Evolutionary conservation across 2,888 invertebrate genomes (phyloP).

Genomic region (Lasioglossum calceatum): DNA sequence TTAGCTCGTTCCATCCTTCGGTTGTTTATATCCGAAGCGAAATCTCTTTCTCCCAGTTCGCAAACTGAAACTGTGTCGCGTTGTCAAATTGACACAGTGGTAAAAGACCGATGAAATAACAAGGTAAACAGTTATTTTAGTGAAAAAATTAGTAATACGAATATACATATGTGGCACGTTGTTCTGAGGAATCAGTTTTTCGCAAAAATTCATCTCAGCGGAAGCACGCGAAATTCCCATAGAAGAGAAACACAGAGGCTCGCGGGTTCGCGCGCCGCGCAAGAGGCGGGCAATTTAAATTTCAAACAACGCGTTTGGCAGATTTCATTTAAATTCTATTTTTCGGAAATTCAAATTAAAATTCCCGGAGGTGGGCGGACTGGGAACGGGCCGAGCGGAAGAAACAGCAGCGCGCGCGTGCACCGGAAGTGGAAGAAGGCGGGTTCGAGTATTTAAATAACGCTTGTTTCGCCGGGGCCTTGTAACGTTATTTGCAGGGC

Average conservation of each 20-base stretch:
- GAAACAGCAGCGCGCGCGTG: neutral
- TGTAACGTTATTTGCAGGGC: conserved; percentile 26
- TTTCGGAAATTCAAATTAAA: conserved; percentile 1
- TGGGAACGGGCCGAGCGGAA: neutral
- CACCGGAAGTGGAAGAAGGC: conserved; percentile 3
- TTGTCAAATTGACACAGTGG: too few species aligned
- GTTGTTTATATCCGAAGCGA: too few species aligned
- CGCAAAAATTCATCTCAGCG: neutral
- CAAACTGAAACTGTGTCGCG: too few species aligned
- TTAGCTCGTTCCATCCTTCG: neutral
- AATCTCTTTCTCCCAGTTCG: too few species aligned
- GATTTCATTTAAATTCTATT: conserved; percentile 12
- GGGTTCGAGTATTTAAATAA: conserved; percentile 33
- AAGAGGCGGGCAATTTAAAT: neutral
- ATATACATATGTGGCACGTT: too few species aligned
- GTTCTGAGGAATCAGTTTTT: neutral
- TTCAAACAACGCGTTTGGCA: neutral
- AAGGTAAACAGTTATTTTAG: too few species aligned
- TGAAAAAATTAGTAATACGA: too few species aligned
- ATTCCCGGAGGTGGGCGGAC: neutral
- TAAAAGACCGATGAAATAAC: too few species aligned
- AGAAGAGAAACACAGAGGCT: neutral
- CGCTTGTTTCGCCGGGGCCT: neutral
- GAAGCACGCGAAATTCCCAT: neutral
- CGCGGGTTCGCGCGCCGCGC: neutral